phyloP scores from a whole-genome alignment of 2,113 vertebrate genomes.

The Indri indri region DNA sequence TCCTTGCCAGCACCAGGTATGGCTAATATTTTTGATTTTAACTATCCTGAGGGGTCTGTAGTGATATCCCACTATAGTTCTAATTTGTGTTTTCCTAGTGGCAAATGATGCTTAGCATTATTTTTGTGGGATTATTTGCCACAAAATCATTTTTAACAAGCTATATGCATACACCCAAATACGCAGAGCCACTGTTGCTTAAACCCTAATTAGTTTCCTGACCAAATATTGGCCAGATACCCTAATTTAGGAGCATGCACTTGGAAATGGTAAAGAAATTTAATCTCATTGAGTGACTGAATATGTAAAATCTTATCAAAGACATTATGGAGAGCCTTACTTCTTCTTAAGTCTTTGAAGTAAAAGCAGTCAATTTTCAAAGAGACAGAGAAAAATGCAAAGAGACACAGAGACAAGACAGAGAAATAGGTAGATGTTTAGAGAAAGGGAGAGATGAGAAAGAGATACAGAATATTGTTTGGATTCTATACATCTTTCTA shows the following conservation, averaged over 20 bases:
- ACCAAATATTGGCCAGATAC: background rate
- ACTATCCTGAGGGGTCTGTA: background rate
- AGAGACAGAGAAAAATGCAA: background rate
- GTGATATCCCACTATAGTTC: background rate
- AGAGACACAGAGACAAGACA: background rate
- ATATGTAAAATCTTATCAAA: conserved; percentile 6
- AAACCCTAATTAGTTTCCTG: background rate
- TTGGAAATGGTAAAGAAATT: conserved; percentile 28
- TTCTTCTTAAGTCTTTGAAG: background rate
- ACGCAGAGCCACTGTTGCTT: background rate
- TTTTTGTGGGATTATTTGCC: background rate
- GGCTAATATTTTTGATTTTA: background rate
- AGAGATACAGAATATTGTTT: background rate
- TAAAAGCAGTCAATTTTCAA: background rate
- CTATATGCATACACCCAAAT: background rate
- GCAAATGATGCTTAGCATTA: background rate
- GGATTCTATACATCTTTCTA: background rate
- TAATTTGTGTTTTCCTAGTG: background rate
- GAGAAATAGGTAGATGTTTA: background rate
- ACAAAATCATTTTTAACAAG: background rate
- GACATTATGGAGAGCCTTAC: background rate
- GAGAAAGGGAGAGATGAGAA: background rate
- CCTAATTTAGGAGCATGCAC: background rate
- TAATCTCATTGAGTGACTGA: background rate
- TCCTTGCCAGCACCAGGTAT: background rate